Evolutionary conservation across 2,888 invertebrate species (phyloP), one percentile per base, ranked within the genome.

Genomic region (Synanthedon formicaeformis): DNA sequence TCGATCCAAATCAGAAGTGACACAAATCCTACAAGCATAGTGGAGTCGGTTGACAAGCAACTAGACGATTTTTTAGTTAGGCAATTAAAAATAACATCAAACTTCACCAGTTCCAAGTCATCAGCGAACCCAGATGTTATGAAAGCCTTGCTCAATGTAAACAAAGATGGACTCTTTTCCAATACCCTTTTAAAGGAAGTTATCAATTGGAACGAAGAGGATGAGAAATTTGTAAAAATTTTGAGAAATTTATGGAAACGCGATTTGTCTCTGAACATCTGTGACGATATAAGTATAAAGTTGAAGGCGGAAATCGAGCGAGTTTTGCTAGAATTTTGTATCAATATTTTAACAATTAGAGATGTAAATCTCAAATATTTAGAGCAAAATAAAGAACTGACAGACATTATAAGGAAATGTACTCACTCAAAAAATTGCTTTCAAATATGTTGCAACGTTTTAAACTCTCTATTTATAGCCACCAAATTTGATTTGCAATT

Each of bases 141-240:
- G 1, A 80, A 81, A 64, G 79, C 86, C 11, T 62, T 86, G 51
- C 56, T 77, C 2, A 86, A 84, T 63, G 65, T 86, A 13, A 72
- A 72, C 60, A 60, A 68, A 57, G 65, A 65, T 59, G 61, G 58
- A 34, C 51, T 58, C 40, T 56, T 63, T 50, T 52, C 67, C 48
- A 60, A 72, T 40, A 53, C 50, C 6, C 45, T 79, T 48, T 55
- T 67, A 5, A 62, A 72, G 53, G 73, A 80, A 41, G 54, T 83
- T 16, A 66, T 83, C 49, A 68, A 78, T 50, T 77, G 71, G 73
- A 59, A 75, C 55, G 27, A 56, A 12, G 56, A 57, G 41, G 60
- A 65, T 50, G 52, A 50, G 12, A 77, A 68, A 58, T 63, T 61
- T 56, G 50, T 59, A 11, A 57, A 59, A 23, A 56, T 84, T 40